A percentile compares a stretch with the other conserved stretches of the same genome.
These are phyloP conservation scores for Eulemur rubriventer DNA, from an alignment of 2,797 vertebrate species.

Conservation along the genomic window DNA sequence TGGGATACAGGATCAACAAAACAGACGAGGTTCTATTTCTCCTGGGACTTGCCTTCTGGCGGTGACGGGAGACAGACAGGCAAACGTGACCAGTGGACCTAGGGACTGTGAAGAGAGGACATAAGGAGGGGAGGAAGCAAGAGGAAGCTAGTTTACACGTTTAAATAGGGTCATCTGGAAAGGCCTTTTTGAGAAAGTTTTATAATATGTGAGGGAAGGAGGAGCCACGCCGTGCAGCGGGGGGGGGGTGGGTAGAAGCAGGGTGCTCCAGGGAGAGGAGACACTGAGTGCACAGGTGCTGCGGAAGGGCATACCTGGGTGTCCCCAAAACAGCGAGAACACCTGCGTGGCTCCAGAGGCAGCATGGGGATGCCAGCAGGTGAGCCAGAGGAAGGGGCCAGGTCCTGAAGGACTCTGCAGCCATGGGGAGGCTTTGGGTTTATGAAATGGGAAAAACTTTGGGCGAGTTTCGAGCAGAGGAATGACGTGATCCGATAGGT, in stretches of 20 bases:
- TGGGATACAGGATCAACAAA: background rate
- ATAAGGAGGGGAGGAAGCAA: background rate
- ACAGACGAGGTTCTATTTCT: background rate
- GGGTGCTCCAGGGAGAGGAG: background rate
- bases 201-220: background rate
- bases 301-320: background rate
- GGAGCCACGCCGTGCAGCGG: background rate
- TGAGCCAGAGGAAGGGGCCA: background rate
- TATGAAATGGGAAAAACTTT: background rate
- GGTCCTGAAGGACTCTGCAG: background rate
- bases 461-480: background rate
- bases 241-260: too few relatives aligned
- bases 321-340: background rate
- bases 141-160: background rate
- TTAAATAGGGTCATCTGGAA: background rate
- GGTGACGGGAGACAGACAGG: background rate
- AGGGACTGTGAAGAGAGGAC: background rate
- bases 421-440: background rate
- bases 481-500: background rate
- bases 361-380: background rate
- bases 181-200: background rate
- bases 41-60: background rate
- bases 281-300: rapidly evolving
- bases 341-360: background rate
- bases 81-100: background rate